A percentile compares a stretch with the other conserved stretches of the same genome.
Conservation (phyloP, 2,113 vertebrate genomes). For the Euleptes europaea region DNA sequence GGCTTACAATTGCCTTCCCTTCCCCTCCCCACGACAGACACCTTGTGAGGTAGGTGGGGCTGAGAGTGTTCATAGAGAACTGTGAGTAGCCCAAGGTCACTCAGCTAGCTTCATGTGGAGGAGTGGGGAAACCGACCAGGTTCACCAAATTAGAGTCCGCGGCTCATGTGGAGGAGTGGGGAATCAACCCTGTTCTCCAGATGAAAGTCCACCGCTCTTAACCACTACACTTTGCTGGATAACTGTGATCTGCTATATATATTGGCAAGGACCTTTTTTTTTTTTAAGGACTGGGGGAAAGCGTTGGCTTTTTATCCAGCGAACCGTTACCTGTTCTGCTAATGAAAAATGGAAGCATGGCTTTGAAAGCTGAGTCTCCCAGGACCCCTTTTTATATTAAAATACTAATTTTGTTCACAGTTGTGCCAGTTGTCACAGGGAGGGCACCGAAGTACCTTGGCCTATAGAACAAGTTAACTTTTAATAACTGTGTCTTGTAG, state of each 20-base stretch:
- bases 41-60: too few species aligned
- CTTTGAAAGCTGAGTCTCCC: slow-evolving; percentile 25
- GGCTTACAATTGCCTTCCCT: too few species aligned
- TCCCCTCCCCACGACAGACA: too few species aligned
- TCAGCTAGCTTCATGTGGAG: too few species aligned
- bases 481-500: background rate
- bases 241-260: slow-evolving; percentile 21
- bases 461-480: slow-evolving; percentile 19
- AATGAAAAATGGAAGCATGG: slow-evolving; percentile 43
- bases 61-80: too few species aligned
- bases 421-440: slow-evolving; percentile 20
- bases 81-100: too few species aligned
- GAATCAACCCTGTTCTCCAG: too few species aligned
- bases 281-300: background rate
- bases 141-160: too few species aligned
- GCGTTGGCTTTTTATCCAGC: background rate
- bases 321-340: slow-evolving; percentile 31
- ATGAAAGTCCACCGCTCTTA: too few species aligned
- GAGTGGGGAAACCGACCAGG: too few species aligned
- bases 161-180: too few species aligned
- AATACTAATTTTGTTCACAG: slow-evolving; percentile 34
- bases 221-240: too few species aligned
- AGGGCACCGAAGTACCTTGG: slow-evolving; percentile 13
- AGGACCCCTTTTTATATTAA: slow-evolving; percentile 38
- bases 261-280: slow-evolving; percentile 32